Evolutionary conservation across 2,113 vertebrate genomes (phyloP), one percentile per base, ranked within the genome.

Genomic region (Oenanthe oenanthe): DNA sequence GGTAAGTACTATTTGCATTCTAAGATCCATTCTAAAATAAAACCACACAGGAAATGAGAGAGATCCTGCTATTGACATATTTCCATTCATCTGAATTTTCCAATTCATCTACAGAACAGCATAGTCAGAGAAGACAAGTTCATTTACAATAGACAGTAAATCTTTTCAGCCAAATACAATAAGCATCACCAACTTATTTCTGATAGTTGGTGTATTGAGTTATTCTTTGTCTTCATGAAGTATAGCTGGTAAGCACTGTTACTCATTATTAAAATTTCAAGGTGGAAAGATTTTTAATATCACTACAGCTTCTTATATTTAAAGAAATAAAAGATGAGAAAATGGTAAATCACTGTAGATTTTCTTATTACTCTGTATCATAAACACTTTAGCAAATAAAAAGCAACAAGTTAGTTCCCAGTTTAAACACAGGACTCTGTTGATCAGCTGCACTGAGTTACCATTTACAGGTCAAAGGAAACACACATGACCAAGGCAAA

Each of bases 321-420:
- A 76, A 95, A 73, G 1, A 58, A 58, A 61, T 47, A 77, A 71
- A 74, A 2, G 4, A 66, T 89, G 96, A 96, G 34, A 94, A 95
- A 72, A 84, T 70, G 28, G 85, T 85, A 96, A 47, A 81, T 94
- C 60, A 89, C 57, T 89, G 50, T 77, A 78, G 28, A 79, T 88
- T 96, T 85, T 92, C 38, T 65, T 70, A 67, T 81, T 89, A 89
- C 38, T 76, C 34, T 93, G 65, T 31, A 97, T 86, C 67, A 94
- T 71, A 71, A 93, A 93, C 73, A 70, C 74, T 93, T 97, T 81
- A 91, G 82, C 84, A 80, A 96, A 95, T 80, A 83, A 81, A 50
- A 57, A 88, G 22, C 34, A 82, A 78, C 70, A 85, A 90, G 61
- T 93, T 76, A 95, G 40, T 71, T 95, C 78, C 80, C 72, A 95